Evolutionary conservation across 2,888 invertebrate genomes (phyloP), one percentile per base, ranked within the genome.

Genomic region (Vesta saturnalis): DNA sequence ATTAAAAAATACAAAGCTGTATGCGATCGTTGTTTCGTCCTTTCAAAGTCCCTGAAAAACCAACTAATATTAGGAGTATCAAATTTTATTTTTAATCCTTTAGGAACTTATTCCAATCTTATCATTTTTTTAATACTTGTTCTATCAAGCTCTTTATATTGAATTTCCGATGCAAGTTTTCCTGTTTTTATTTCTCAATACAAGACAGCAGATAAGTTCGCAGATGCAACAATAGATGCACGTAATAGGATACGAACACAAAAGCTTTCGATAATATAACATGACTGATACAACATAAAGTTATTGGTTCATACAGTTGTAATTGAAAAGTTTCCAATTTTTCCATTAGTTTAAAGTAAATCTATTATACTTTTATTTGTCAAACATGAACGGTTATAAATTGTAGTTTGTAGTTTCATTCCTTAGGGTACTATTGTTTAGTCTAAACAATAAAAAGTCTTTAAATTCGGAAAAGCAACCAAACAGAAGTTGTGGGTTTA

Each of bases 211-310:
- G 6, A 49, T 49, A 49, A 6, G 49, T 49, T 49, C 14, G 49
- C 30, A 30, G 6, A 30, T 10, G 30, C 49, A 49, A 49, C 49
- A 49, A 49, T 49, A 18, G 49, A 15, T 49, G 49, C 49, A 49
- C 18, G 19, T 49, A 49, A 49, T 49, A 49, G 49, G 19, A 49
- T 49, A 15, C 49, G 8, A 49, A 49, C 6, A 18, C 49, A 49
- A 49, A 49, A 49, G 39, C 39, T 39, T 39, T 39, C 39, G n/a
- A 39, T 39, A 39, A 39, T 39, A n/a, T 39, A 39, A 39, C 39
- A n/a, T 39, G 12, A 1, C 2, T 39, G 39, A 4, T 39, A 39
- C n/a, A 39, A 39, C 8, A 39, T 39, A n/a, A 8, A 39, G n/a
- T 39, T 39, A n/a, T 39, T 39, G 12, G 39, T n/a, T 39, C n/a